Percentiles rank a stretch among this genome's conserved stretches.
phyloP scores from a whole-genome alignment of 30 jellyfish, hydroid and myxozoan species.

The Pseudorhiza aurosa region DNA sequence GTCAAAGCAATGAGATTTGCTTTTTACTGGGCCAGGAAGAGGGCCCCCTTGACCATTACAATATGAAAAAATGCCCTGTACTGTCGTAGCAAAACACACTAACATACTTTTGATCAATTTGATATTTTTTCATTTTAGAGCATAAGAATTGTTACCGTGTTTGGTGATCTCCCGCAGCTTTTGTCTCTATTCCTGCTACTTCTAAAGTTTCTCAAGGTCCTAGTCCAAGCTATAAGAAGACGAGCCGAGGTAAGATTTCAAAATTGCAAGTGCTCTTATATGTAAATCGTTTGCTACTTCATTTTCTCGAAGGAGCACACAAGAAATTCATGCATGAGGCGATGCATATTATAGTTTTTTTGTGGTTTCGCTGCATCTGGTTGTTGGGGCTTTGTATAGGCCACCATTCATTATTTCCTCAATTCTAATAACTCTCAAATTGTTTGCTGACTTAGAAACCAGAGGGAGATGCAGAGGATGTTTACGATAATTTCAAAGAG shows the following conservation, averaged over 20 bases:
- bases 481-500: conserved; percentile 49
- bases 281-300: no score
- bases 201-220: background rate
- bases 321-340: no score
- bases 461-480: conserved; percentile 26
- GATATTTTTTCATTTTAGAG: conserved; percentile 1
- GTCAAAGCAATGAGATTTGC: no score
- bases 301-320: no score
- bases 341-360: no score
- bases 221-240: conserved; percentile 6
- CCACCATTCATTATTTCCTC: no score
- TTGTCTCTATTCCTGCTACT: background rate
- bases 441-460: conserved; percentile 46
- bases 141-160: background rate
- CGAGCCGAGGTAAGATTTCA: conserved; percentile 9
- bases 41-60: no score
- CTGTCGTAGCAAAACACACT: background rate
- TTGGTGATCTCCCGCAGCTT: conserved; percentile 20
- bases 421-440: no score
- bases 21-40: no score
- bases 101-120: background rate
- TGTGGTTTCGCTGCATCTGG: background rate
- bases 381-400: no score
- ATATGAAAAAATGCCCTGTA: no score
- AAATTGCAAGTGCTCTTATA: background rate